Base-by-base conservation (phyloP, 2,888 invertebrate species). In the Orthonevra nobilis region DNA sequence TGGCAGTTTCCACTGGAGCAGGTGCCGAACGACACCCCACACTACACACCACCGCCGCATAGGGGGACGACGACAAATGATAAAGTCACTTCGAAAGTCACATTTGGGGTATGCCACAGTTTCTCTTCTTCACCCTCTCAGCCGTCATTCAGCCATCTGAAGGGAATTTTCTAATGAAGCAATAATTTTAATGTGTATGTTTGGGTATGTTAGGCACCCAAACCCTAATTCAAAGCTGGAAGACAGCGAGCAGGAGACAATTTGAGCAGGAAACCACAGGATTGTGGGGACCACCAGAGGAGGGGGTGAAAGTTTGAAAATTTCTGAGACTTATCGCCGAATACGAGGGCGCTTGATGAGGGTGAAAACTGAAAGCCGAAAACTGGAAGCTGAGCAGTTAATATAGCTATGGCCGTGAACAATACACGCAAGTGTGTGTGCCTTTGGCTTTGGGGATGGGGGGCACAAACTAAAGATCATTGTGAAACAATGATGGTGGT, bases 11-110 rank as follows among this genome's bases (percentile, higher is more conserved):
- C 12, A 26, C 36, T 26, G 32, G 19, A 61, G 28, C 73, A 79
- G 79, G 66, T 79, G 79, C 40, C 54, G 32, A 42, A 28, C 19
- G 14, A 23, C n/a, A n/a, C n/a, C n/a, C n/a, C n/a, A n/a, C n/a
- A n/a, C n/a, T n/a, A n/a, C n/a, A n/a, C n/a, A n/a, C n/a, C 23
- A 6, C 28, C 4, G 17, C 15, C 12, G 17, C 14, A 5, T 32
- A 32, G 23, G 38, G 1, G 5, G 19, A 14, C n/a, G 7, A 30
- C n/a, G 28, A 38, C 66, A 52, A 46, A 56, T 52, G 28, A 66
- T 79, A 30, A 73, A 66, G 72, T 52, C 58, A 77, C 72, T 72
- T 72, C 54, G 36, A 60, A 61, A 68, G 73, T 74, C 34, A 32
- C 48, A 56, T 63, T 61, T 61, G 52, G 60, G 54, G 61, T 61